Percentiles rank a stretch among this genome's conserved stretches.
These are phyloP conservation scores for Capra hircus DNA, from an alignment of 2,113 vertebrate species.

Conservation along the genomic window DNA sequence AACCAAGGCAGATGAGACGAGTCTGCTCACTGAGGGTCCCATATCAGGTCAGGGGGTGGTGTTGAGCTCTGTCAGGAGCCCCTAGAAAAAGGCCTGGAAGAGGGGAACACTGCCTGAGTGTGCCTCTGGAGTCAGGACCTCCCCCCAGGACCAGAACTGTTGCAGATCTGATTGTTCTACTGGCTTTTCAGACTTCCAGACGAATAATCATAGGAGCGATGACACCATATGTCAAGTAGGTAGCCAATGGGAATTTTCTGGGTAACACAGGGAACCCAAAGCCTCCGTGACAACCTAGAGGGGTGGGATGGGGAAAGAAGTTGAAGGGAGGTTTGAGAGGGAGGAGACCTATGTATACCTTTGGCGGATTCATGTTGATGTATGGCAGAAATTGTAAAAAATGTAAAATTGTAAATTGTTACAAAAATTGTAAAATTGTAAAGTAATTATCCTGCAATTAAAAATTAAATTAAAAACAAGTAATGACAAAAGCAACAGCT, in stretches of 20 bases:
- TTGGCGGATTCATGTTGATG: neutral
- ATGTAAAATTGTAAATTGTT: neutral
- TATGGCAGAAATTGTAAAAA: neutral
- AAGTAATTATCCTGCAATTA: neutral
- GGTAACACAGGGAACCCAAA: neutral
- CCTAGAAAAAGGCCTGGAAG: neutral
- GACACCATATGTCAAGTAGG: neutral
- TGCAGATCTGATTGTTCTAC: neutral
- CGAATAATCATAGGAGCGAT: rapidly evolving
- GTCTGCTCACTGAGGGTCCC: neutral
- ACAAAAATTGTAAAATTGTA: neutral
- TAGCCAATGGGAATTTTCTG: neutral
- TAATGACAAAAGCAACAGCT: rapidly evolving
- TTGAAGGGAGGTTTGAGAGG: neutral
- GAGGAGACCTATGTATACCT: neutral
- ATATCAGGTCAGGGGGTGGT: too few species aligned
- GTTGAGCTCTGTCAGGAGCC: too few species aligned
- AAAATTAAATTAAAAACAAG: neutral
- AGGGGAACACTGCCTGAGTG: neutral
- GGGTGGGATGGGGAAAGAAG: neutral
- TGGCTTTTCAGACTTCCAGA: neutral
- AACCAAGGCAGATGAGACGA: rapidly evolving
- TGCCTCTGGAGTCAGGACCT: neutral
- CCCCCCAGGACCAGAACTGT: neutral
- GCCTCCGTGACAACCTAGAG: neutral